Evolutionary conservation across 30 jellyfish, hydroid and myxozoan genomes (phyloP), one percentile per base, ranked within the genome.

Genomic region (Sanderia malayensis): DNA sequence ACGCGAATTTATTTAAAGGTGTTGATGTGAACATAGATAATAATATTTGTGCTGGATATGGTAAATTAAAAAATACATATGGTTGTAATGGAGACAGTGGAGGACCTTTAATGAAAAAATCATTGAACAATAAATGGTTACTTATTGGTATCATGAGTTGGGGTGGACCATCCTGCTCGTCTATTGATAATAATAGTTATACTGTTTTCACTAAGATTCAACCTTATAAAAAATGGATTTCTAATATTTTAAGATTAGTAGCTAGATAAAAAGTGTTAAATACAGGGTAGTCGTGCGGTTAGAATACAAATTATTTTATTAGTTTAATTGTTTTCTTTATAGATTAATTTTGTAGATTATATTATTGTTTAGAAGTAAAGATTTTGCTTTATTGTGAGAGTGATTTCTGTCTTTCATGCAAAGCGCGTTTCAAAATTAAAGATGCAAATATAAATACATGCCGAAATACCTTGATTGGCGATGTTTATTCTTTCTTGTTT

Each of bases 61-160:
- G 97, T 22, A 71, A 71, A 29, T 46, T 2, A 24, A 24, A 84
- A 34, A 71, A 75, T 22, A 94, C 74, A 32, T 74, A 89, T 31
- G 97, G 95, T 4, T 89, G 97, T 46, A 78, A 81, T 22, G 97
- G 97, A 20, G 97, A 89, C 74, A 89, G 97, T 57, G 97, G 97
- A 1, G 95, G 97, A 2, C 94, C 94, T 7, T 72, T 89, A 33
- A 67, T 78, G 82, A 41, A 44, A 22, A 75, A 76, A 70, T 24
- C 83, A 31, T 19, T 15, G 19, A 31, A 60, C 21, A 58, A 47
- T 0, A 46, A 22, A 24, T 89, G 97, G 97, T 6, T 70, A 34
- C 61, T 82, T 26, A 46, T 62, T 70, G 97, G 97, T 8, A 31
- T 89, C 6, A 76, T 80, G 80, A 81, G 95, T 45, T 89, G 97